Evolutionary conservation across 1,140 invertebrate species (phyloP).

Genomic region (Sweltsa coloradensis): DNA sequence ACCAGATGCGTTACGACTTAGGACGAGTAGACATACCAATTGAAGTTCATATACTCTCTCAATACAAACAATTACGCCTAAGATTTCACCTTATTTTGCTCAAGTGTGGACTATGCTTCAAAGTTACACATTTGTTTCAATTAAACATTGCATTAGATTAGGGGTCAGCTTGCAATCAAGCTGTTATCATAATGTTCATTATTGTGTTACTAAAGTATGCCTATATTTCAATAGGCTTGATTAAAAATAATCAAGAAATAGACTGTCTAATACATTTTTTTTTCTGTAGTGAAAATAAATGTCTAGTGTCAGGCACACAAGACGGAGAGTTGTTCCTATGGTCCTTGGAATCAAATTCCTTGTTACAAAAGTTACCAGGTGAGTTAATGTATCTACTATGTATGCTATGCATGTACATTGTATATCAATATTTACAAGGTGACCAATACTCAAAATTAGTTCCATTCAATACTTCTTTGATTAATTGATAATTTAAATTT

Average conservation of each 20-base stretch:
- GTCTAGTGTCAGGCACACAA: slow-evolving; percentile 43
- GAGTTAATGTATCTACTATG: slow-evolving; percentile 8
- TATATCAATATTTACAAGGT: not conserved
- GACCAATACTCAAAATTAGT: not conserved
- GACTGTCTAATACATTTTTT: slow-evolving; percentile 1
- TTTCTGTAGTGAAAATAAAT: slow-evolving; percentile 34
- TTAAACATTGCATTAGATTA: too few species aligned
- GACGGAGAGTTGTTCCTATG: slow-evolving; percentile 59
- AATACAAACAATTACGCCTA: too few species aligned
- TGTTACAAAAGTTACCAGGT: slow-evolving; percentile 22
- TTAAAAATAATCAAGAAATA: not conserved
- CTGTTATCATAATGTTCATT: slow-evolving; percentile 7
- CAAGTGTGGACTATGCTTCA: too few species aligned
- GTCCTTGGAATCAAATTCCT: slow-evolving; percentile 35
- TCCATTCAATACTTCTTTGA: not conserved
- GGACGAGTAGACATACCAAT: too few species aligned
- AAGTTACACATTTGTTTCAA: too few species aligned
- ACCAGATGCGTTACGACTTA: too few species aligned
- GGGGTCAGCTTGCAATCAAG: too few species aligned
- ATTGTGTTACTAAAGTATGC: slow-evolving; percentile 5
- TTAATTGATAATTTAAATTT: too few species aligned
- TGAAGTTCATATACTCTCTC: too few species aligned
- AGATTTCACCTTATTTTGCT: too few species aligned
- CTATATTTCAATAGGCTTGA: not conserved
- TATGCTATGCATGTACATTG: not conserved